Base-by-base conservation (phyloP, 2,888 invertebrate genomes). In the Heliothis peltigera region DNA sequence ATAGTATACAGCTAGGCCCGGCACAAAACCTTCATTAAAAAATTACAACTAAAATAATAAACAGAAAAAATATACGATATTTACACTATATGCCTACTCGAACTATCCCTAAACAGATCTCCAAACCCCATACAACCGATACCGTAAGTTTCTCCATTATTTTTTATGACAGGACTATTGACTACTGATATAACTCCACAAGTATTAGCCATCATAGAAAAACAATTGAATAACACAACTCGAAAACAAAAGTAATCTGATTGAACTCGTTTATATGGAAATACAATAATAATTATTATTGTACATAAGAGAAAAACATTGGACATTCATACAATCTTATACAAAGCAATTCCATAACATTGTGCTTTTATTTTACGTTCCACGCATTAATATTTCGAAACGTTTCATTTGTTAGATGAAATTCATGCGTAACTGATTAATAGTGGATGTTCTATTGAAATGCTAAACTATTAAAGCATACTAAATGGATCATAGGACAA, bases 361-460 rank as follows among this genome's bases (percentile, higher is more conserved):
- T 47, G 18, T 42, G 58, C 22, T 56, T 62, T n/a, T 18, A 66
- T 55, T 60, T 54, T 17, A 46, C 49, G 52, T 46, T 73, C 19
- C 25, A 22, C 48, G 39, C 43, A 55, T 58, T 68, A 55, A 53
- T 65, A 71, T 59, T 69, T 54, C 39, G 60, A 44, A 68, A 51
- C 56, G 48, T 60, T 64, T 70, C 57, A 68, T 63, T 76, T 59
- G 61, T 67, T 59, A 62, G 57, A 54, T 70, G 59, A 71, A 73
- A 78, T 58, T 69, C 67, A 63, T 67, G 61, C 64, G 59, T 73
- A 62, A 69, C 57, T 67, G 64, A 81, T 78, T 70, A 62, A 62
- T 77, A 79, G 62, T 66, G 59, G 61, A 65, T 46, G 51, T 60
- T 56, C 70, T 63, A 77, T 81, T 81, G 70, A 70, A 74, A 75